Evolutionary conservation across 2,797 vertebrate species (phyloP).

Genomic region (Cottoperca gobio): DNA sequence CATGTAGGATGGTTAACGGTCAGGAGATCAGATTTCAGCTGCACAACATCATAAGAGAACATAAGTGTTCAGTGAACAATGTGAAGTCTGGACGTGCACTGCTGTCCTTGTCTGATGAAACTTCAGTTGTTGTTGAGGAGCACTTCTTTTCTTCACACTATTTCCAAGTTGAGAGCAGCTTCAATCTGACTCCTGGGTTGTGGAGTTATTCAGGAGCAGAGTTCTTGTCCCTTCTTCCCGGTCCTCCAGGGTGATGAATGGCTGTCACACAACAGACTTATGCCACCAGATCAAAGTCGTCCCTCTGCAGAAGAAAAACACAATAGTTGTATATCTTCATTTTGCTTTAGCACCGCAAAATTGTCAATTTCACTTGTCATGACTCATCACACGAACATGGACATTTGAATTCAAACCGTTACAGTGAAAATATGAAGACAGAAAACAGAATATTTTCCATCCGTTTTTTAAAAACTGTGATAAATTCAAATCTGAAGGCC

Average conservation of each 20-base stretch:
- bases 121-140: not conserved
- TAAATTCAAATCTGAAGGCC: too few relatives aligned
- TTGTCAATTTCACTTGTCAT: not conserved
- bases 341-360: not conserved
- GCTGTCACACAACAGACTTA: slow-evolving; percentile 45
- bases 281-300: slow-evolving; percentile 87
- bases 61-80: not conserved
- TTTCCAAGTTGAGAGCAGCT: not conserved
- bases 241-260: not conserved
- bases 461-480: too few relatives aligned
- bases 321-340: not conserved
- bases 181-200: not conserved
- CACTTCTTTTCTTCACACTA: not conserved
- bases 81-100: not conserved
- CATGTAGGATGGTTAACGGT: not conserved
- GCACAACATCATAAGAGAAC: not conserved
- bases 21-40: not conserved
- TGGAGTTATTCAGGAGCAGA: not conserved
- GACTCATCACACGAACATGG: too few relatives aligned
- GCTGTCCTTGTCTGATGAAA: too few relatives aligned
- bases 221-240: not conserved
- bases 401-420: not conserved
- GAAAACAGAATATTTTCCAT: too few relatives aligned
- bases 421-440: not conserved
- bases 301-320: slow-evolving; percentile 79